Percentiles rank a stretch among this genome's conserved stretches.
These are phyloP conservation scores for Nannoperca australis DNA, from an alignment of 2,797 vertebrate species.

Conservation along the genomic window DNA sequence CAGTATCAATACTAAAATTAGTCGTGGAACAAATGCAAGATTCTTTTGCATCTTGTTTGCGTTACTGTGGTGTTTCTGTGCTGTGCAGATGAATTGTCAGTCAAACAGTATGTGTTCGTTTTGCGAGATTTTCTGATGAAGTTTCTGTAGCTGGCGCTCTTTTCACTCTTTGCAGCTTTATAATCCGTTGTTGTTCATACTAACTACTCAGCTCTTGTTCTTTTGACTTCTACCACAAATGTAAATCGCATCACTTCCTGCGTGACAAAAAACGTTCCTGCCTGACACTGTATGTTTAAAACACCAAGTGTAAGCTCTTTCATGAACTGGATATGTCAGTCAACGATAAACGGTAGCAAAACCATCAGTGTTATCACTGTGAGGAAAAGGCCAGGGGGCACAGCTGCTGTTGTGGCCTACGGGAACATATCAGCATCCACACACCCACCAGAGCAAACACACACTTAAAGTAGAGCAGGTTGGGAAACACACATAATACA, in stretches of 20 bases:
- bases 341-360: constrained; percentile 43
- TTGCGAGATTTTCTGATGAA: not conserved
- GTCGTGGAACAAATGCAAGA: not conserved
- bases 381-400: constrained; percentile 41
- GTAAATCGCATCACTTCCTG: constrained; percentile 30
- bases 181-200: not conserved
- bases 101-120: not conserved
- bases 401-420: constrained; percentile 50
- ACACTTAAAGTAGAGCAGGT: constrained; percentile 41
- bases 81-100: not conserved
- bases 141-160: not conserved
- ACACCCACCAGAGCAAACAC: constrained; percentile 31
- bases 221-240: constrained; percentile 9
- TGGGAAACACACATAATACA: constrained; percentile 27
- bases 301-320: constrained; percentile 29
- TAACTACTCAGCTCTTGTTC: not conserved
- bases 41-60: not conserved
- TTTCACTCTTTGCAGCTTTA: not conserved
- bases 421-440: constrained; percentile 37
- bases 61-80: not conserved
- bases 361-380: constrained; percentile 47
- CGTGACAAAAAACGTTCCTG: constrained; percentile 21
- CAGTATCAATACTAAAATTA: not conserved
- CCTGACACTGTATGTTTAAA: constrained; percentile 39
- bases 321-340: constrained; percentile 65